Conservation (phyloP, 2,113 vertebrate genomes). For the Cranoglanis bouderius region DNA sequence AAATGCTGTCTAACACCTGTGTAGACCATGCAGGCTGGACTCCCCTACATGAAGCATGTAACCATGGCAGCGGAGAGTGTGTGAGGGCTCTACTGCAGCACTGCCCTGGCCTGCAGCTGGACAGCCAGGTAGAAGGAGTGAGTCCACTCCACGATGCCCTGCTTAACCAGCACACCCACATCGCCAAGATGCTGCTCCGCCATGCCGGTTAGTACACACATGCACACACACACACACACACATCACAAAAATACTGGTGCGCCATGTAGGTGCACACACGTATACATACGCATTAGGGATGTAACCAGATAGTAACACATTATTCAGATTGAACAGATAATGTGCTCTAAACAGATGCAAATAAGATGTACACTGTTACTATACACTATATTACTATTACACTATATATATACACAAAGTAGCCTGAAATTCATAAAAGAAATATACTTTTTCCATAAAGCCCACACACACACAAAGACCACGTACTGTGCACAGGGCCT, state of each 20-base stretch:
- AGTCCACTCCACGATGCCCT: conserved; percentile 93
- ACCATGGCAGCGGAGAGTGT: conserved; percentile 90
- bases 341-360: background rate
- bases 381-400: too few species aligned
- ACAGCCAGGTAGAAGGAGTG: conserved; percentile 87
- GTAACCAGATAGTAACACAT: background rate
- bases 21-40: conserved; percentile 96
- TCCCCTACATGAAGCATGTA: conserved; percentile 95
- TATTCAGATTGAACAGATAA: background rate
- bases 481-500: background rate
- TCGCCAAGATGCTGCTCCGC: conserved; percentile 89
- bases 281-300: background rate
- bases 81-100: conserved; percentile 87
- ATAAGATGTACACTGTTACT: background rate
- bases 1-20: conserved; percentile 8
- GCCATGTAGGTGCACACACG: conserved; percentile 75
- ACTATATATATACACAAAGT: too few species aligned
- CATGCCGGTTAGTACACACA: conserved; percentile 78
- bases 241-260: conserved; percentile 69
- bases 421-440: background rate
- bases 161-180: conserved; percentile 84
- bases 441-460: background rate
- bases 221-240: background rate
- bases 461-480: background rate
- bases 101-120: conserved; percentile 83